Conservation (phyloP, 2,888 invertebrate genomes). For the Mythimna lalbum region DNA sequence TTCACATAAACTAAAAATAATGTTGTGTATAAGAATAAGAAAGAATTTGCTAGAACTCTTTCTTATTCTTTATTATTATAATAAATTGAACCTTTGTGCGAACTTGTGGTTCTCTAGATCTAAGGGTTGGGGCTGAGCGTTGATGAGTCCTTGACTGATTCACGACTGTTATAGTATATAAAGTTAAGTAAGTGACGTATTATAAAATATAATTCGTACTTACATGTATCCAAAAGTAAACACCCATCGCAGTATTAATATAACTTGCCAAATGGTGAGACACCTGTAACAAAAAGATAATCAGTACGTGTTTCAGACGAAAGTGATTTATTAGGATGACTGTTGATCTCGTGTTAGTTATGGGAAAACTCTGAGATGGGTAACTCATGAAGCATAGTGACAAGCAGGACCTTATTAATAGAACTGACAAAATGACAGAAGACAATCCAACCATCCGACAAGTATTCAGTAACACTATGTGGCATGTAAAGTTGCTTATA, state of each 20-base stretch:
- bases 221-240: not conserved
- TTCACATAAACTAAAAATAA: too few species aligned
- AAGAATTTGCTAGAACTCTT: too few species aligned
- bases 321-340: conserved; percentile 10
- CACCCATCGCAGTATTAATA: not conserved
- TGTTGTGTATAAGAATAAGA: too few species aligned
- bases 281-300: conserved; percentile 33
- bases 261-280: not conserved
- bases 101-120: not conserved
- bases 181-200: too few species aligned
- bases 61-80: too few species aligned
- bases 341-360: conserved; percentile 27
- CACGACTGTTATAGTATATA: too few species aligned
- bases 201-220: not conserved
- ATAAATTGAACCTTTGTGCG: not conserved
- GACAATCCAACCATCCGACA: not conserved
- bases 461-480: not conserved
- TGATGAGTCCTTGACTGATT: too few species aligned
- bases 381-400: conserved; percentile 11
- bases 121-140: too few species aligned
- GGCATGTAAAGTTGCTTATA: not conserved
- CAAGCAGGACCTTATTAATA: conserved; percentile 5
- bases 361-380: conserved; percentile 10
- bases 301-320: conserved; percentile 8
- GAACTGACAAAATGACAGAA: not conserved